phyloP scores from a whole-genome alignment of 2,113 vertebrate species.

The Crotalus horridus region DNA sequence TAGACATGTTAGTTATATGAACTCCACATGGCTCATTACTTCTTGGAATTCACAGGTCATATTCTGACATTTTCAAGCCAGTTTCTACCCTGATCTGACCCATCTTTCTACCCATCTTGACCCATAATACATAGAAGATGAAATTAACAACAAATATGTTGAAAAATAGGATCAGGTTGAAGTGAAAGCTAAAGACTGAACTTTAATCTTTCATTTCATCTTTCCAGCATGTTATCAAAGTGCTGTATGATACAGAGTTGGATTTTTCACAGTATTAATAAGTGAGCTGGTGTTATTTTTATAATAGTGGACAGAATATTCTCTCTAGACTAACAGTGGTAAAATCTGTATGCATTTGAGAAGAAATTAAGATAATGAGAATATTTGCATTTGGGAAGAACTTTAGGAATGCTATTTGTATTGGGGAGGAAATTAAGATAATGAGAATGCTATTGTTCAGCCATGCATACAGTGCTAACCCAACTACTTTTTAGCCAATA shows the following conservation, averaged over 20 bases:
- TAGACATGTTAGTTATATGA: conserved; percentile 17
- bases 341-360: not conserved
- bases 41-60: not conserved
- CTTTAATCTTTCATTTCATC: not conserved
- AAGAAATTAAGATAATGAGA: not conserved
- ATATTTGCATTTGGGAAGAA: not conserved
- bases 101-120: too few relatives aligned
- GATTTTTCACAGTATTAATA: not conserved
- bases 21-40: conserved; percentile 1
- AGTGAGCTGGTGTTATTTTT: not conserved
- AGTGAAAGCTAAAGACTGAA: not conserved
- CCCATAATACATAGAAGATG: not conserved
- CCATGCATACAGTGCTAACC: not conserved
- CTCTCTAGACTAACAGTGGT: not conserved
- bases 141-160: not conserved
- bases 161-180: not conserved
- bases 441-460: not conserved
- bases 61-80: not conserved
- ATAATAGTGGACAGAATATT: not conserved
- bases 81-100: not conserved
- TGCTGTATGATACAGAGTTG: not conserved
- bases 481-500: not conserved
- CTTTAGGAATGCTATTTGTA: not conserved
- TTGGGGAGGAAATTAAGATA: not conserved
- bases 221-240: not conserved